phyloP scores from a whole-genome alignment of 2,113 vertebrate genomes.

The Dicerorhinus sumatrensis region DNA sequence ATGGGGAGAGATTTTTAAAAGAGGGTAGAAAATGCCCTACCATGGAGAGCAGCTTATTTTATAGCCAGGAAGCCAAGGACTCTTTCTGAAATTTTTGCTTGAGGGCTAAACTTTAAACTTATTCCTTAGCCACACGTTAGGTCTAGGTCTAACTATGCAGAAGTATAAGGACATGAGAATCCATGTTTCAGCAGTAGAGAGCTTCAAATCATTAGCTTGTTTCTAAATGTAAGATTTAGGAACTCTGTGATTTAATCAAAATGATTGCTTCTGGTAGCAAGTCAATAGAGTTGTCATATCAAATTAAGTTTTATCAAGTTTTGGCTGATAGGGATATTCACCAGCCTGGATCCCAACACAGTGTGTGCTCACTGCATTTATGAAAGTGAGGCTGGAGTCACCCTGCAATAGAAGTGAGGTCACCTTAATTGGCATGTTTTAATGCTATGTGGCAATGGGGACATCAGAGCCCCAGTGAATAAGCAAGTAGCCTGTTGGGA shows the following conservation, averaged over 20 bases:
- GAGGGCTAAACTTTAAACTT: slow-evolving; percentile 7
- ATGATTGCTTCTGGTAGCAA: slow-evolving; percentile 58
- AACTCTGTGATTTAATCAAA: slow-evolving; percentile 58
- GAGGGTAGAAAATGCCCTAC: background rate
- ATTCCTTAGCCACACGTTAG: background rate
- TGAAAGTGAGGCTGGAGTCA: background rate
- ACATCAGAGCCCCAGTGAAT: background rate
- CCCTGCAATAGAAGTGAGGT: background rate
- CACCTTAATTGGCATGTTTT: slow-evolving; percentile 11
- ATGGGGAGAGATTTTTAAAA: background rate
- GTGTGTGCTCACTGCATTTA: background rate
- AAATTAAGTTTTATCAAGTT: slow-evolving; percentile 64
- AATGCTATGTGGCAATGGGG: background rate
- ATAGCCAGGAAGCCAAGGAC: background rate
- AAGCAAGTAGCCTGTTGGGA: background rate
- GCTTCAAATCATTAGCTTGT: background rate
- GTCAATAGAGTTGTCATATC: slow-evolving; percentile 52
- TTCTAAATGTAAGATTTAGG: slow-evolving; percentile 48
- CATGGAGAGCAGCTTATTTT: background rate
- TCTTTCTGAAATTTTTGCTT: slow-evolving; percentile 12
- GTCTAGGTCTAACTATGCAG: slow-evolving; percentile 27
- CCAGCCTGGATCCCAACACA: background rate
- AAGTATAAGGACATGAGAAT: background rate
- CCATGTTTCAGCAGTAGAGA: background rate
- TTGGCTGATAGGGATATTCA: background rate